Base-by-base conservation (phyloP, 2,888 invertebrate genomes). In the Euplexia lucipara region DNA sequence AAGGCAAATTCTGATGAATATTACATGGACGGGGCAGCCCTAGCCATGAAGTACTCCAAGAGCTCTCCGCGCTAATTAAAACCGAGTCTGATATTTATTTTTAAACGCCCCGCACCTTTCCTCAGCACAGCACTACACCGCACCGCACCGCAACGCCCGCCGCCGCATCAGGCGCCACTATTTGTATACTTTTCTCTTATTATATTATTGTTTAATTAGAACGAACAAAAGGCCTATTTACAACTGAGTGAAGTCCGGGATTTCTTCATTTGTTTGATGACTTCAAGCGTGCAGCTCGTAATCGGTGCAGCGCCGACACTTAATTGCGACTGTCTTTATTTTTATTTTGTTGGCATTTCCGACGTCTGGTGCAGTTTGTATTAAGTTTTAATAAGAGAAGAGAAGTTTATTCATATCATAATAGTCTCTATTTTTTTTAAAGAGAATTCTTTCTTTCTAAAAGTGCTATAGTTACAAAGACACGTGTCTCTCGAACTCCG, bases 81-180 rank as follows among this genome's bases (percentile, higher is more conserved):
- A 86, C 82, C 77, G 77, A 82, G 83, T 83, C 83, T 85, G 81
- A 89, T 89, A 88, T 88, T 89, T 88, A 90, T 90, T 88, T 90
- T 84, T 80, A 86, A 83, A 83, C 75, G 75, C 74, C 75, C 81
- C 72, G 53, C 57, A 68, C 73, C 60, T 35, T 39, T 51, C 14
- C n/a, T 10, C 22, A 72, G 66, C 70, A 12, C 20, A n/a, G 4
- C 14, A 4, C 49, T 42, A 10, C 12, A 3, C 12, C 16, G n/a
- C n/a, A n/a, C 32, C 32, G 16, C 45, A 12, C 47, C 35, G 30
- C 26, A 22, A 16, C 37, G 41, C 59, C 0, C 57, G 30, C 9
- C 42, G 22, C 34, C 12, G 30, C 34, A 14, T 22, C 16, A 48
- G 18, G 32, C 42, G 58, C 61, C 68, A 79, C 78, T 79, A 77